Evolutionary conservation across 2,888 invertebrate species (phyloP).

Genomic region (Acheta domesticus): DNA sequence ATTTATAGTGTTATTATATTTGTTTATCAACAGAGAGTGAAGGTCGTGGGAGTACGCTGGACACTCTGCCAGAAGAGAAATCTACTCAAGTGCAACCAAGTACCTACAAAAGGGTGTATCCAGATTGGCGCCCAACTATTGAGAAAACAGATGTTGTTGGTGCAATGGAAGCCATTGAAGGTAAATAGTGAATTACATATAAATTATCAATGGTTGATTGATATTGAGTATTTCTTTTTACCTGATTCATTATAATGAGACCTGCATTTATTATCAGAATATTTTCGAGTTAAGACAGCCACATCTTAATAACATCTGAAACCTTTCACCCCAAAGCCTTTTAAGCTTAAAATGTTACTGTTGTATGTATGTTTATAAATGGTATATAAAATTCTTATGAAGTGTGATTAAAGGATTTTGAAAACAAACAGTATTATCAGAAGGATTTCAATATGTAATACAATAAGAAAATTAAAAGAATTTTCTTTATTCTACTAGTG

Average conservation of each 20-base stretch:
- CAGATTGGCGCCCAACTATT: slow-evolving; percentile 78
- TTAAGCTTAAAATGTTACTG: too few species aligned
- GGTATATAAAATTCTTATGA: too few species aligned
- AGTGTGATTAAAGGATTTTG: too few species aligned
- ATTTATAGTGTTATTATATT: neutral
- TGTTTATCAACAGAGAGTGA: slow-evolving; percentile 63
- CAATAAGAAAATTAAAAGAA: too few species aligned
- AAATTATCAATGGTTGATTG: neutral
- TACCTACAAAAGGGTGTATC: slow-evolving; percentile 62
- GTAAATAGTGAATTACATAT: slow-evolving; percentile 49
- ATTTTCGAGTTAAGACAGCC: too few species aligned
- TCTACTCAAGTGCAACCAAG: slow-evolving; percentile 40
- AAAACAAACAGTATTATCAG: too few species aligned
- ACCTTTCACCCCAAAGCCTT: too few species aligned
- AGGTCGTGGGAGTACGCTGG: slow-evolving; percentile 64
- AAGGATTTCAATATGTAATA: too few species aligned
- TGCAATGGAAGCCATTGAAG: slow-evolving; percentile 83
- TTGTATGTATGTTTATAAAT: too few species aligned
- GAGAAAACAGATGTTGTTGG: slow-evolving; percentile 80
- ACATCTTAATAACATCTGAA: too few species aligned
- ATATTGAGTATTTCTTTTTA: neutral
- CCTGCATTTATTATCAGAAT: neutral
- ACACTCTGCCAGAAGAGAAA: slow-evolving; percentile 69
- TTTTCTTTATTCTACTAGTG: too few species aligned
- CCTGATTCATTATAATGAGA: neutral